phyloP scores from a whole-genome alignment of 92 coral and sea anemone species.

The Metridium senile region DNA sequence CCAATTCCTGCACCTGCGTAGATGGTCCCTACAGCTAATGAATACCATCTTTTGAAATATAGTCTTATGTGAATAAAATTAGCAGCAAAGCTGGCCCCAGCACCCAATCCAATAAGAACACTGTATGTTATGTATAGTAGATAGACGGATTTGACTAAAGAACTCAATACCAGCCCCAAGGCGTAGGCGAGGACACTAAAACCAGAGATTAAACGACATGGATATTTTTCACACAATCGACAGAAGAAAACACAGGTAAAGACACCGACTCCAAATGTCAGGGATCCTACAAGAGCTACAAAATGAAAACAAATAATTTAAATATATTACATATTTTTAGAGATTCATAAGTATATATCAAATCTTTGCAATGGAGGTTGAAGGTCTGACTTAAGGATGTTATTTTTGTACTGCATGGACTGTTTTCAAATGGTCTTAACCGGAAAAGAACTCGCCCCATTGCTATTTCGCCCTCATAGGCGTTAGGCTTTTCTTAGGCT shows the following conservation, averaged over 20 bases:
- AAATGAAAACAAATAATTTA: not conserved
- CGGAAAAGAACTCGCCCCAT: too few species aligned
- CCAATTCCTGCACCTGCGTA: constrained; percentile 43
- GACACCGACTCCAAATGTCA: not conserved
- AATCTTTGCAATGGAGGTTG: too few species aligned
- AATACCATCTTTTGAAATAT: constrained; percentile 39
- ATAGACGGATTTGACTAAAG: constrained; percentile 26
- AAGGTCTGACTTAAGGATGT: too few species aligned
- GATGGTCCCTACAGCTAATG: constrained; percentile 41
- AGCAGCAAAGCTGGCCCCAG: constrained; percentile 22
- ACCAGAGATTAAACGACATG: constrained; percentile 5
- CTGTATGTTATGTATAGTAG: constrained; percentile 49
- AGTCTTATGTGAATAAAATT: constrained; percentile 31
- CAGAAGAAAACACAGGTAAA: not conserved
- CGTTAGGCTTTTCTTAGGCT: too few species aligned
- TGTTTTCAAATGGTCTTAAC: too few species aligned
- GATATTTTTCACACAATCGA: constrained; percentile 10
- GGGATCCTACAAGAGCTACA: constrained; percentile 23
- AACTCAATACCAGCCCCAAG: constrained; percentile 19
- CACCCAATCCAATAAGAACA: constrained; percentile 38
- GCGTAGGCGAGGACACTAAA: not conserved
- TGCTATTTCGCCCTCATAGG: too few species aligned
- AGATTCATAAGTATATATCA: too few species aligned
- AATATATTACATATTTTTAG: too few species aligned
- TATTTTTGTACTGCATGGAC: too few species aligned